Conservation (phyloP, 2,888 invertebrate genomes). For the Belgica antarctica region DNA sequence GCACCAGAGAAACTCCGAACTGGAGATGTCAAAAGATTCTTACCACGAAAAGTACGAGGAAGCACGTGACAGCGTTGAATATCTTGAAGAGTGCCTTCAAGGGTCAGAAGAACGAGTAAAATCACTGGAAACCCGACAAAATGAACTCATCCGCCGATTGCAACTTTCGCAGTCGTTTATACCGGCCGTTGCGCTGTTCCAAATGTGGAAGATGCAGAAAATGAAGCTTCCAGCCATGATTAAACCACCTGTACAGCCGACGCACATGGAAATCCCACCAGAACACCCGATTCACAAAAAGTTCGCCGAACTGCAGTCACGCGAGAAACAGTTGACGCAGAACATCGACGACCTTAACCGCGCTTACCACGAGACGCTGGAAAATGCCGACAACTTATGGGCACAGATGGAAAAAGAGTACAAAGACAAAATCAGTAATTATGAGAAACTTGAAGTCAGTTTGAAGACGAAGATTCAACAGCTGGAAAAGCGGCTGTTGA, state of each 20-base stretch:
- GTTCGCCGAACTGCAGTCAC: slow-evolving; percentile 45
- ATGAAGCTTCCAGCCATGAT: slow-evolving; percentile 22
- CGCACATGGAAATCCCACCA: slow-evolving; percentile 45
- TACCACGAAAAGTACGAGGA: slow-evolving; percentile 60
- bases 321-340: slow-evolving; percentile 49
- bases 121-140: slow-evolving; percentile 57
- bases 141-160: slow-evolving; percentile 59
- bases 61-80: slow-evolving; percentile 55
- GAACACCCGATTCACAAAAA: slow-evolving; percentile 45
- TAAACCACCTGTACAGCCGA: not conserved
- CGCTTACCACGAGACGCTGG: slow-evolving; percentile 68
- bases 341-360: slow-evolving; percentile 61
- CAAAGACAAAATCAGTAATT: slow-evolving; percentile 60
- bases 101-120: slow-evolving; percentile 59
- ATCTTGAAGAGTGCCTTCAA: slow-evolving; percentile 58
- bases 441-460: slow-evolving; percentile 55
- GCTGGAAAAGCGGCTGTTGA: slow-evolving; percentile 58
- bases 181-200: slow-evolving; percentile 64
- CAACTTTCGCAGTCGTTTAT: slow-evolving; percentile 62
- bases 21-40: slow-evolving; percentile 62
- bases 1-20: slow-evolving; percentile 55
- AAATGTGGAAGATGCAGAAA: slow-evolving; percentile 55
- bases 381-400: slow-evolving; percentile 71
- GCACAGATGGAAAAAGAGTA: slow-evolving; percentile 66
- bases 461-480: slow-evolving; percentile 60